Base-by-base conservation (phyloP, 2,888 invertebrate genomes). In the Candidula unifasciata region DNA sequence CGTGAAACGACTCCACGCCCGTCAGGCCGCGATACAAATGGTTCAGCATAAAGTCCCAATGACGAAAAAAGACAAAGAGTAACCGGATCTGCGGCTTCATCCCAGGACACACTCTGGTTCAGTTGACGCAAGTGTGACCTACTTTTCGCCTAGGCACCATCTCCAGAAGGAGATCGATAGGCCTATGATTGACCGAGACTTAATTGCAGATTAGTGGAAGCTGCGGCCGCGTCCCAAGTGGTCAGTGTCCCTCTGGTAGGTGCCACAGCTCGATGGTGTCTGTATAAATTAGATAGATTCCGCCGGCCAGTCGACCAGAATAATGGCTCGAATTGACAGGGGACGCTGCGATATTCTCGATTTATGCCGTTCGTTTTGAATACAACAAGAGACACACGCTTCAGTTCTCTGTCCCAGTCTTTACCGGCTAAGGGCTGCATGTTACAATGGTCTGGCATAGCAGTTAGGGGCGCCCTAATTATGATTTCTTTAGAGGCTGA, bases 251-350 rank as follows among this genome's bases (percentile, higher is more conserved):
- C 54, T 3, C 37, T 60, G 60, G 60, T 60, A 57, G 33, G 5
- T 6, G 60, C 35, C 18, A 18, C 33, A 60, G 69, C 81, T 37
- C 60, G 18, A 24, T 81, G 60, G 27, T 60, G 81, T 73, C 81
- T 73, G 60, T 73, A 81, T 71, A 73, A 81, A 73, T 81, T 73
- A 73, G 81, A 24, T n/a, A 71, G 80, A 80, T n/a, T 27, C 21
- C 24, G 69, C 52, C 80, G 69, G 69, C 54, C n/a, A 54, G 52
- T 52, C 69, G 80, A 2, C 69, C 69, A 54, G 69, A 68, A 52
- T 69, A 80, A 80, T 80, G 69, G 69, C 35, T 8, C 10, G 44
- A 68, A 80, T 80, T 33, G 80, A 37, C 80, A 44, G 5, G 21
- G 27, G 37, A 54, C 68, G 3, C 24, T 21, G 10, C 35, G 10